phyloP scores from a whole-genome alignment of 1,140 invertebrate genomes.

The Trichomalopsis sarcophagae region DNA sequence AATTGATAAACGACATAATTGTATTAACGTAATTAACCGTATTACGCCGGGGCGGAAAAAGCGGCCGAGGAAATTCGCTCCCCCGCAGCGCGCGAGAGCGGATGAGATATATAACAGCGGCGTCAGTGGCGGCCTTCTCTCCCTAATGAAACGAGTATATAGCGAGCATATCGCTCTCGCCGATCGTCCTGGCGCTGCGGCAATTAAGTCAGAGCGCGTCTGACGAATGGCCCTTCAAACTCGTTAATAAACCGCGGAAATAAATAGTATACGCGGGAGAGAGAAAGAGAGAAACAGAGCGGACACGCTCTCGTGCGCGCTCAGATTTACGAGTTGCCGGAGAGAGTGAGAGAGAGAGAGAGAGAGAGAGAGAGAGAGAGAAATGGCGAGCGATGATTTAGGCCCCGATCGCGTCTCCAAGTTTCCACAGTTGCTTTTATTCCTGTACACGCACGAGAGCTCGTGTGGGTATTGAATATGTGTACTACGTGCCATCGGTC shows the following conservation, averaged over 20 bases:
- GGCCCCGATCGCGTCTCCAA: not conserved
- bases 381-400: conserved; percentile 25
- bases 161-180: not conserved
- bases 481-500: not conserved
- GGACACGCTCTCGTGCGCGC: not conserved
- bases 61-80: not conserved
- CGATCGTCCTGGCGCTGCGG: conserved; percentile 14
- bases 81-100: not conserved
- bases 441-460: not conserved
- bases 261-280: conserved; percentile 25
- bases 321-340: conserved; percentile 6
- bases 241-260: conserved; percentile 43
- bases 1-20: conserved; percentile 39
- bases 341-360: not conserved
- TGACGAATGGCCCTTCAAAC: conserved; percentile 40
- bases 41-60: conserved; percentile 8
- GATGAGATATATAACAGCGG: not conserved
- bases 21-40: conserved; percentile 34
- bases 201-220: conserved; percentile 14
- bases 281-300: not conserved
- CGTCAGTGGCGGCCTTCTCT: not conserved
- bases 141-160: conserved; percentile 7
- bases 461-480: not conserved
- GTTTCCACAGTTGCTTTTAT: not conserved
- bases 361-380: not conserved